A percentile compares a stretch with the other conserved stretches of the same genome.
Conservation (phyloP, 2,888 invertebrate genomes). For the Erebia ligea region DNA sequence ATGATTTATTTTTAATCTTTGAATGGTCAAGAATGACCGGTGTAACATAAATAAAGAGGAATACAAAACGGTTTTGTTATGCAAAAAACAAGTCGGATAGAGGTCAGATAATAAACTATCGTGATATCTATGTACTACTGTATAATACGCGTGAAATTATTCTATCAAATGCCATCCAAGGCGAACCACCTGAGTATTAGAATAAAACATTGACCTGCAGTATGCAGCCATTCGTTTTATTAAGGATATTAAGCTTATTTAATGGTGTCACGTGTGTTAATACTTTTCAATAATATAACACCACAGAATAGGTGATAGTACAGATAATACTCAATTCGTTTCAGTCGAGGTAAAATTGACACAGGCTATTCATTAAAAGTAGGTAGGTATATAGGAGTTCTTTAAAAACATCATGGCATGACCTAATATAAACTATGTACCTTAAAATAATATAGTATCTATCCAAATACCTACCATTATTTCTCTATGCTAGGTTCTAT, state of each 20-base stretch:
- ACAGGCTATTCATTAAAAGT: no score
- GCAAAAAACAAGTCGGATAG: slow-evolving; percentile 34
- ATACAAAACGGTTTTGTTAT: slow-evolving; percentile 26
- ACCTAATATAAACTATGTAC: no score
- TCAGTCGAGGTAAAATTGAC: no score
- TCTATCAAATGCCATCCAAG: slow-evolving; percentile 35
- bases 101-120: slow-evolving; percentile 32
- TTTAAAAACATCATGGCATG: no score
- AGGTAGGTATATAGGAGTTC: no score
- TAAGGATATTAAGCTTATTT: slow-evolving; percentile 5
- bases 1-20: neutral
- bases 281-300: neutral
- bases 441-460: no score
- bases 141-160: slow-evolving; percentile 33
- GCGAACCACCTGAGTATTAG: slow-evolving; percentile 34
- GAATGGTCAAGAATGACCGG: slow-evolving; percentile 6
- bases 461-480: no score
- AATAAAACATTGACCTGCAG: slow-evolving; percentile 36
- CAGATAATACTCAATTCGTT: no score
- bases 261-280: neutral
- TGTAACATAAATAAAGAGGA: slow-evolving; percentile 13
- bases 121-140: slow-evolving; percentile 28
- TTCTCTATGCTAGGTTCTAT: no score
- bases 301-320: no score
- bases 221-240: slow-evolving; percentile 17